These are phyloP conservation scores for Platalea minor DNA, from an alignment of 2,797 vertebrate genomes.

Conservation along the genomic window DNA sequence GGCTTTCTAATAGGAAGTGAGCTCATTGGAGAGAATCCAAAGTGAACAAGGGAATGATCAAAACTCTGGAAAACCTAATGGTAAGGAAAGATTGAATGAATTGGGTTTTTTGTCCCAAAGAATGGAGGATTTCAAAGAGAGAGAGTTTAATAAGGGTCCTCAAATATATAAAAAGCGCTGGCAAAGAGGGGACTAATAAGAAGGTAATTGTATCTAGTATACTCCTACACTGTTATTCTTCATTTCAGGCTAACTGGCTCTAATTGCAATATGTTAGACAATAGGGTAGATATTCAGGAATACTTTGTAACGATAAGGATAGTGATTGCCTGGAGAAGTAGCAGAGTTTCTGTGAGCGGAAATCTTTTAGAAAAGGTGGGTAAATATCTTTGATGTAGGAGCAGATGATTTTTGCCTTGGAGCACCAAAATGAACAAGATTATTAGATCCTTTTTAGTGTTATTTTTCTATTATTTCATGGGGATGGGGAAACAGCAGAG, in stretches of 20 bases:
- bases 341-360: neutral
- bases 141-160: neutral
- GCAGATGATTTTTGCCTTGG: neutral
- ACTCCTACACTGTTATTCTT: neutral
- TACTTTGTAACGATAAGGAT: neutral
- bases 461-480: neutral
- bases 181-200: neutral
- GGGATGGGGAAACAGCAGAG: neutral
- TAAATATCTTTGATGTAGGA: neutral
- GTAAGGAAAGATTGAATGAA: neutral
- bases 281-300: neutral
- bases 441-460: neutral
- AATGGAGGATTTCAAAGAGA: neutral
- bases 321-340: neutral
- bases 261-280: neutral
- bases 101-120: neutral
- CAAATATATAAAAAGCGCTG: neutral
- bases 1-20: slow-evolving; percentile 2
- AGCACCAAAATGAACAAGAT: neutral
- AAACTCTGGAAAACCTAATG: neutral
- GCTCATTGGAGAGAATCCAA: slow-evolving; percentile 4
- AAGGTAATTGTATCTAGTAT: neutral
- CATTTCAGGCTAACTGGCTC: neutral
- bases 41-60: neutral
- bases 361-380: neutral